Evolutionary conservation across 2,888 invertebrate species (phyloP).

Genomic region (Calephelis perditalis): DNA sequence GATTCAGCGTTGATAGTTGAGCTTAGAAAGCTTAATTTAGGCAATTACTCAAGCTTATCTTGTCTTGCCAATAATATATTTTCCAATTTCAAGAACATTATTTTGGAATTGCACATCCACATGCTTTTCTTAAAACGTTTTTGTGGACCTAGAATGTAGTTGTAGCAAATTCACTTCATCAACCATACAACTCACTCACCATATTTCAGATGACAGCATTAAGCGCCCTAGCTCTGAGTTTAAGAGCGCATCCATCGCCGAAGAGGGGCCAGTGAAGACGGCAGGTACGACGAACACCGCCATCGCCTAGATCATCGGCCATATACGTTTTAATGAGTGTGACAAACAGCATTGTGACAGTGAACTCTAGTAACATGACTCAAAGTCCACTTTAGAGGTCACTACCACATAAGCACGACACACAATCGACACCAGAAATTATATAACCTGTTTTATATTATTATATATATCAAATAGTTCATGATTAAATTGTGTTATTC

Average conservation of each 20-base stretch:
- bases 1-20: no score
- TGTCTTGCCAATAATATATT: no score
- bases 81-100: no score
- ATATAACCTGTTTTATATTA: slow-evolving; percentile 77
- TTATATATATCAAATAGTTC: slow-evolving; percentile 71
- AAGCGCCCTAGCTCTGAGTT: slow-evolving; percentile 93
- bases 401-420: slow-evolving; percentile 70
- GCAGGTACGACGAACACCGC: slow-evolving; percentile 69
- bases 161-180: slow-evolving; percentile 55
- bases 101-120: slow-evolving; percentile 5
- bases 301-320: slow-evolving; percentile 68
- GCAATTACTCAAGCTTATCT: no score
- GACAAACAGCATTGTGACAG: slow-evolving; percentile 65
- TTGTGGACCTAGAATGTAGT: slow-evolving; percentile 58
- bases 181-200: slow-evolving; percentile 70
- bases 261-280: slow-evolving; percentile 63
- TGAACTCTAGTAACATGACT: slow-evolving; percentile 49
- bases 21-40: no score
- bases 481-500: slow-evolving; percentile 78
- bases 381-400: slow-evolving; percentile 47
- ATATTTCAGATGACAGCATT: slow-evolving; percentile 84
- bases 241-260: slow-evolving; percentile 80
- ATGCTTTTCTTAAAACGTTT: slow-evolving; percentile 27
- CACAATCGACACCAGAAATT: slow-evolving; percentile 67
- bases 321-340: slow-evolving; percentile 63